These are phyloP conservation scores for Lycia hirtaria DNA, from an alignment of 2,888 invertebrate genomes.

Conservation along the genomic window DNA sequence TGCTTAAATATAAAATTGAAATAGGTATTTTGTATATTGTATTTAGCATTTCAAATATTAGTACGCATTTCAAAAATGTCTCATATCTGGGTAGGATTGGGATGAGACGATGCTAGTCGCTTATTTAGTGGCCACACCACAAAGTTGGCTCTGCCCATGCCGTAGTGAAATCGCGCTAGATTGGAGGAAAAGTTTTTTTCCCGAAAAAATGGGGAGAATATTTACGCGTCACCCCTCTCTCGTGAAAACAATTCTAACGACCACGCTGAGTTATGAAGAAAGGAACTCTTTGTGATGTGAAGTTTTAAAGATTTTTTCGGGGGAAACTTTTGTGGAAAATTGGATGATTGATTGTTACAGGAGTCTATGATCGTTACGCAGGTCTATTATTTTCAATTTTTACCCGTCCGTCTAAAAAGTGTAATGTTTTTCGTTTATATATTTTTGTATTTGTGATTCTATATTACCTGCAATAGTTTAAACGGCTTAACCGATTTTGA, in stretches of 20 bases:
- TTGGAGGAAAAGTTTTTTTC: slow-evolving; percentile 4
- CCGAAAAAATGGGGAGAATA: slow-evolving; percentile 5
- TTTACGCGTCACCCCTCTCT: not conserved
- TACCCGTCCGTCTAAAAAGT: not conserved
- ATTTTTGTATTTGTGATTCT: too few species aligned
- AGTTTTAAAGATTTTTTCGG: not conserved
- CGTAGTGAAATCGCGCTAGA: slow-evolving; percentile 6
- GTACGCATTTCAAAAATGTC: too few species aligned
- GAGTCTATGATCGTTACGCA: too few species aligned
- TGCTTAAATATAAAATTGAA: too few species aligned
- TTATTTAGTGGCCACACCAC: slow-evolving; percentile 6
- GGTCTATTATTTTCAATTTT: too few species aligned
- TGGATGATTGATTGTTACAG: not conserved
- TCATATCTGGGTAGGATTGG: too few species aligned
- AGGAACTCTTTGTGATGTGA: slow-evolving; percentile 1
- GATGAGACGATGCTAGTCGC: not conserved
- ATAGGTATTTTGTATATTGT: too few species aligned
- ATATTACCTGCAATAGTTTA: too few species aligned
- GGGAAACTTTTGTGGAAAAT: not conserved
- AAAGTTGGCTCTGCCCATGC: not conserved
- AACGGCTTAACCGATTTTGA: too few species aligned
- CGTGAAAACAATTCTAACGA: slow-evolving; percentile 6
- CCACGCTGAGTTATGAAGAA: slow-evolving; percentile 12
- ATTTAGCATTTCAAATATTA: too few species aligned
- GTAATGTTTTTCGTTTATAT: too few species aligned